Base-by-base conservation (phyloP, 2,888 invertebrate species). In the Eretmocerus hayati region DNA sequence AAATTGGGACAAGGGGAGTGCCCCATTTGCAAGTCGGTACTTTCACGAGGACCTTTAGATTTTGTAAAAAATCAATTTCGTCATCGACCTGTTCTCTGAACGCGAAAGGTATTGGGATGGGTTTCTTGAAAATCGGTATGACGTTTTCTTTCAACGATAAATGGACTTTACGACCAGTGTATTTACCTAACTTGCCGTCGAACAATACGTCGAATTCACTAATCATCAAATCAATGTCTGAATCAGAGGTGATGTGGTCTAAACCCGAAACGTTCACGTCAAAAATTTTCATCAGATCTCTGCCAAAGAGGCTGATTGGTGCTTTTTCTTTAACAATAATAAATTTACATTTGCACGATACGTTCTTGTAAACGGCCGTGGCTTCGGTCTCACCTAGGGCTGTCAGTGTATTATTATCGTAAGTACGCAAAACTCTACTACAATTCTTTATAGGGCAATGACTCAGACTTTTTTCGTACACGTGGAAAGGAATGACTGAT, bases 1-100 rank as follows among this genome's bases (percentile, higher is more conserved):
- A 36, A 18, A 56, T 50, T 4, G 55, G 54, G 5, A 57, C 56
- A 19, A 57, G 48, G 11, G 54, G 44, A 19, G 8, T 26, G n/a
- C n/a, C n/a, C n/a, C n/a, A n/a, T n/a, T n/a, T n/a, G n/a, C n/a
- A n/a, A n/a, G n/a, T n/a, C n/a, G n/a, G n/a, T n/a, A n/a, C n/a
- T n/a, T n/a, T n/a, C n/a, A n/a, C n/a, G n/a, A n/a, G n/a, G n/a
- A n/a, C n/a, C n/a, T n/a, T n/a, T n/a, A n/a, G n/a, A n/a, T n/a
- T 38, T 22, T 51, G 52, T 8, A 52, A 32, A 5, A 43, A 19
- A 18, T 41, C 21, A 6, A 55, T 38, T 22, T 55, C 46, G 3
- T 43, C 20, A 9, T 55, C 50, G 1, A 53, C 22, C 41, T 50
- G 46, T 3, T 32, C 22, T 42, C 26, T 46, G 9, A 55, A 33